These are phyloP conservation scores for Esperia sulphurella DNA, from an alignment of 2,888 invertebrate genomes.

Conservation along the genomic window DNA sequence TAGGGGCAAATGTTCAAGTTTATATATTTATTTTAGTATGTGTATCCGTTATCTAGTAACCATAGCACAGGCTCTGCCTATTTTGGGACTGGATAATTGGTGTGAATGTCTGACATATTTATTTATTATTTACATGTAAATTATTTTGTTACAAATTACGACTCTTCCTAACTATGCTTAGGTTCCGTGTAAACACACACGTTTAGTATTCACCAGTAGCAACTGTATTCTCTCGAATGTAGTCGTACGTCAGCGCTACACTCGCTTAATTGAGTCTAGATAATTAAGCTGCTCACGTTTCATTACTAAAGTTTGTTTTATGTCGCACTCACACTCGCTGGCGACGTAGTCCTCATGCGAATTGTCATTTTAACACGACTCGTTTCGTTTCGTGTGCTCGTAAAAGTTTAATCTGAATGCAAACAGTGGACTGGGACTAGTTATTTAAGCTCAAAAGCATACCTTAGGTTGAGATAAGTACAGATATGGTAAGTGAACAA, in stretches of 20 bases:
- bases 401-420: background rate
- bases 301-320: conserved; percentile 5
- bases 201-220: background rate
- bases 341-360: background rate
- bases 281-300: conserved; percentile 4
- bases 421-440: background rate
- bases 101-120: too few relatives aligned
- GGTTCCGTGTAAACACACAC: background rate
- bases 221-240: too few relatives aligned
- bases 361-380: background rate
- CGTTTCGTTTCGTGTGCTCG: background rate
- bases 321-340: background rate
- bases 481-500: too few relatives aligned
- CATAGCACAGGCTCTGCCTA: too few relatives aligned
- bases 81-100: too few relatives aligned
- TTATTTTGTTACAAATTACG: too few relatives aligned
- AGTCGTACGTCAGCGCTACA: background rate
- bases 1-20: too few relatives aligned
- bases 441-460: background rate
- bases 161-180: background rate
- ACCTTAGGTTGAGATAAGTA: too few relatives aligned
- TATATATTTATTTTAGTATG: too few relatives aligned
- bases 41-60: too few relatives aligned
- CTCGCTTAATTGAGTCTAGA: background rate
- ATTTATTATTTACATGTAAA: too few relatives aligned